Evolutionary conservation across 1,140 invertebrate species (phyloP).

Genomic region (Drosophila pallidifrons): DNA sequence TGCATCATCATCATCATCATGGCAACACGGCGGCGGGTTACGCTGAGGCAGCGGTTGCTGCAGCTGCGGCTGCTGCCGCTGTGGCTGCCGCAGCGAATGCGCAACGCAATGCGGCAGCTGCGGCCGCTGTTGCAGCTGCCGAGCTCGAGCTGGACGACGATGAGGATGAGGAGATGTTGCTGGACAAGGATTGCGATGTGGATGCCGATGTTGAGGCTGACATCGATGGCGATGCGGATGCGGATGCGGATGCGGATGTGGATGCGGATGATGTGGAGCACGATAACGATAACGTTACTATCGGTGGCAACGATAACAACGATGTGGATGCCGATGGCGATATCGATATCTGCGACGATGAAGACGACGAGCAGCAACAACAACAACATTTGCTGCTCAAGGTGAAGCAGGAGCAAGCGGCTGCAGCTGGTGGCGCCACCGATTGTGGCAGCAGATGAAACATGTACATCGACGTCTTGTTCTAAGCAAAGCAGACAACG

Average conservation of each 20-base stretch:
- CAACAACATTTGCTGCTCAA: constrained; percentile 70
- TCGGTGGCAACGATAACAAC: constrained; percentile 15
- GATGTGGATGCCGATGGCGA: constrained; percentile 72
- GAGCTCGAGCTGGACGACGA: constrained; percentile 66
- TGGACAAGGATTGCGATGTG: constrained; percentile 12
- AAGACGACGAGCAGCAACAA: constrained; percentile 66
- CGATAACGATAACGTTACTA: constrained; percentile 15
- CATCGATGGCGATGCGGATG: constrained; percentile 51
- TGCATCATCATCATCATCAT: constrained; percentile 73
- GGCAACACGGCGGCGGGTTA: constrained; percentile 50
- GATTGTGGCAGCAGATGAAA: constrained; percentile 74
- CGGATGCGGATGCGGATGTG: constrained; percentile 7
- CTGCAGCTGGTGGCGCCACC: constrained; percentile 17
- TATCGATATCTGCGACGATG: constrained; percentile 79
- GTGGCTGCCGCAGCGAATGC: constrained; percentile 71
- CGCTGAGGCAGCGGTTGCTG: constrained; percentile 73
- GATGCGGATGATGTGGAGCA: constrained; percentile 17
- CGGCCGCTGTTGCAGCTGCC: constrained; percentile 55
- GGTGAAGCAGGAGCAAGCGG: constrained; percentile 71
- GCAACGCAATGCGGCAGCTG: constrained; percentile 59
- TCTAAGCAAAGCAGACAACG: constrained; percentile 46
- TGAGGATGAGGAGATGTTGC: constrained; percentile 42
- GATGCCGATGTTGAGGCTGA: constrained; percentile 36
- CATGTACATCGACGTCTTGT: constrained; percentile 82
- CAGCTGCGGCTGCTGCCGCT: constrained; percentile 67